Conservation (phyloP, 2,113 vertebrate species). For the Heterochromis multidens region DNA sequence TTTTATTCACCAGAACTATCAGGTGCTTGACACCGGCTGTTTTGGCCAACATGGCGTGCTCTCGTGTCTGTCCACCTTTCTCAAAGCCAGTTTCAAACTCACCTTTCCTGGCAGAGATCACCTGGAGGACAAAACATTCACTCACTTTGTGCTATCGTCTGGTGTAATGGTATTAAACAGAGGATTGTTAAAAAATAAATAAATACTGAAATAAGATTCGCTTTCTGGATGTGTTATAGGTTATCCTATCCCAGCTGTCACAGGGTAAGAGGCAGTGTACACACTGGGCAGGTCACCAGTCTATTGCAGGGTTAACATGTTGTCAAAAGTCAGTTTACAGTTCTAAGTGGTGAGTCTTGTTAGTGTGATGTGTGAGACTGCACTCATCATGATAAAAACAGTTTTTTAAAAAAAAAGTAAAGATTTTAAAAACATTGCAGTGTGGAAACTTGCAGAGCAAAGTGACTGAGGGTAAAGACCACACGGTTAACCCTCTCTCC, state of each 20-base stretch:
- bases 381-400: too few species aligned
- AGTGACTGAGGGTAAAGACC: too few species aligned
- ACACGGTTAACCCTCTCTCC: too few species aligned
- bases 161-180: neutral
- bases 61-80: conserved; percentile 96
- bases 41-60: conserved; percentile 98
- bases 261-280: neutral
- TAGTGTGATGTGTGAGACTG: too few species aligned
- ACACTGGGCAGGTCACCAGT: neutral
- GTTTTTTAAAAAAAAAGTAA: too few species aligned
- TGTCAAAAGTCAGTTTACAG: too few species aligned
- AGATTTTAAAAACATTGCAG: too few species aligned
- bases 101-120: conserved; percentile 97
- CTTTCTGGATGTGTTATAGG: neutral
- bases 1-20: conserved; percentile 98
- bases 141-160: neutral
- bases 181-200: rapidly evolving
- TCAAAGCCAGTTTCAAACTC: conserved; percentile 99
- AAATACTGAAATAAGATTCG: too few species aligned
- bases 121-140: conserved; percentile 70
- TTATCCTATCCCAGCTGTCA: neutral
- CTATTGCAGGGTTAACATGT: neutral
- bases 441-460: too few species aligned
- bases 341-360: too few species aligned
- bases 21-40: conserved; percentile 98